Conservation (phyloP, 2,797 vertebrate genomes). For the Brachymystax lenok region DNA sequence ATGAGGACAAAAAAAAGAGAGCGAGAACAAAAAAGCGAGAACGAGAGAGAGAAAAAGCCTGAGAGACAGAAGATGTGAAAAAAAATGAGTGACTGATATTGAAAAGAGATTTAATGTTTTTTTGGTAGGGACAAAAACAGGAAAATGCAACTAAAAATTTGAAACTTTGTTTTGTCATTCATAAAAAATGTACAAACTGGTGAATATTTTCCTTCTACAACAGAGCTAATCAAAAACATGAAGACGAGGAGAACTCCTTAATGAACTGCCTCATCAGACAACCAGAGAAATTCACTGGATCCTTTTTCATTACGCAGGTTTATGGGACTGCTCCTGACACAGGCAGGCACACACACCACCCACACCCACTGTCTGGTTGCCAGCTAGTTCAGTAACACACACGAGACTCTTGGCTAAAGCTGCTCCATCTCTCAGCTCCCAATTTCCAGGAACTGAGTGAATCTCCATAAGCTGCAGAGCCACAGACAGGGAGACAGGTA, state of each 20-base stretch:
- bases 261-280: constrained; percentile 13
- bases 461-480: constrained; percentile 33
- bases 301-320: background rate
- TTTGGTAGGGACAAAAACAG: background rate
- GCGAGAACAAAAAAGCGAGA: background rate
- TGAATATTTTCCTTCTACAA: background rate
- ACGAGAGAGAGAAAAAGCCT: background rate
- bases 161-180: background rate
- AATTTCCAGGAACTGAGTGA: constrained; percentile 29
- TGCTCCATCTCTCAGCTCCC: constrained; percentile 11
- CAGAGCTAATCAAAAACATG: constrained; percentile 11
- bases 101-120: background rate
- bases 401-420: background rate
- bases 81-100: background rate
- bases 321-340: background rate
- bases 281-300: background rate
- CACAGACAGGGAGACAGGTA: constrained; percentile 22
- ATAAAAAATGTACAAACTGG: constrained; percentile 3
- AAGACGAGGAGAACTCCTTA: constrained; percentile 6
- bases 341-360: background rate
- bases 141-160: too few relatives aligned
- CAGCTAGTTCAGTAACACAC: background rate
- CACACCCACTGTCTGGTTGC: background rate
- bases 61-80: background rate
- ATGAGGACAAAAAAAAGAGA: background rate